Evolutionary conservation across 2,113 vertebrate genomes (phyloP), one percentile per base, ranked within the genome.

Genomic region (Takifugu bimaculatus): DNA sequence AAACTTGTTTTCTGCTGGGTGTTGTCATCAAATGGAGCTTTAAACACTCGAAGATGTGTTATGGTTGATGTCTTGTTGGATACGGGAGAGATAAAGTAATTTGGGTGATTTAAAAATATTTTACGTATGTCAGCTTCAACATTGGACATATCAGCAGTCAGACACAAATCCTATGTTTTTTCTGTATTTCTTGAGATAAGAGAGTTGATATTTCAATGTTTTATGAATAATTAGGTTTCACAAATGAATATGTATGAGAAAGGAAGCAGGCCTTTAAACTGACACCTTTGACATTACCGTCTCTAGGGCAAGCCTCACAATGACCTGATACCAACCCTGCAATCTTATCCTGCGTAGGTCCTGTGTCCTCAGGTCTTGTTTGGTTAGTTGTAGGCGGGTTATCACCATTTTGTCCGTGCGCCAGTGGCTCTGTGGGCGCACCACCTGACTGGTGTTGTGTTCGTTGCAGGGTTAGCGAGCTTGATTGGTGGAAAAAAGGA

Each of bases 371-470:
- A 69, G 70, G 45, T 65, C 63, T 74, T 60, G 75, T 78, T 72
- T 75, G 75, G 72, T 28, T 63, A 73, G 64, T 60, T 77, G 67
- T 64, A 59, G 79, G 60, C 59, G 15, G 61, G 74, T 85, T 82
- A 85, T 84, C 84, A 61, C 63, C 79, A 77, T 84, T 75, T 79
- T 68, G 69, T 86, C 80, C 77, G 78, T 85, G 87, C 85, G 84
- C 53, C 75, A 65, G 57, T 84, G 85, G 67, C 68, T 81, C 57
- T 70, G 50, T 49, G 65, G 63, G 77, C 60, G 70, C 76, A 77
- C 84, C 86, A 83, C 75, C 84, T 89, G 88, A 89, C 88, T 53
- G 85, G 88, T 90, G 86, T 86, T 63, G 61, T 54, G 66, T 87
- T 20, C 20, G 20, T 20, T 20, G 20, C 20, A 20, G 20, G 20